phyloP scores from a whole-genome alignment of 2,797 vertebrate genomes.

The Oophaga sylvatica region DNA sequence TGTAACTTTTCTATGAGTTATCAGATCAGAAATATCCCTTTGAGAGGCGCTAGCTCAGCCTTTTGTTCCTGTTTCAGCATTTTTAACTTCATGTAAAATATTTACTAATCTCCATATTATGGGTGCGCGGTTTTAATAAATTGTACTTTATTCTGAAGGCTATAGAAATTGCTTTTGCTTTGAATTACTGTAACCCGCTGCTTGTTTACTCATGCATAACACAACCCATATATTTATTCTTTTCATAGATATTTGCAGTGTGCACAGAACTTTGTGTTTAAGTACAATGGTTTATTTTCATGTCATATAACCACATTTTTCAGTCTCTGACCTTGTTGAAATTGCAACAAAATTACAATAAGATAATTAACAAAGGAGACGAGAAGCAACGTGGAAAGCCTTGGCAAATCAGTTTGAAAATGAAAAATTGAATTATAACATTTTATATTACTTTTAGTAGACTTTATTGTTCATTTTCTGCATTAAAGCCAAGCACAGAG shows the following conservation, averaged over 20 bases:
- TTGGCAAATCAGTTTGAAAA: conserved; percentile 7
- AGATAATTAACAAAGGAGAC: conserved; percentile 34
- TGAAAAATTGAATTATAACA: conserved; percentile 14
- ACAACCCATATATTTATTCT: conserved; percentile 52
- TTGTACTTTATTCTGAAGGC: conserved; percentile 49
- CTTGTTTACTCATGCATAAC: conserved; percentile 49
- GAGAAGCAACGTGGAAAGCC: background rate
- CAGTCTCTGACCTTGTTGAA: conserved; percentile 34
- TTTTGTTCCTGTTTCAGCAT: conserved; percentile 2
- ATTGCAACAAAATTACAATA: conserved; percentile 32
- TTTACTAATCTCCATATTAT: conserved; percentile 55
- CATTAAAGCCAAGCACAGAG: background rate
- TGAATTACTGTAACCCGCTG: conserved; percentile 51
- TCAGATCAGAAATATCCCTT: background rate
- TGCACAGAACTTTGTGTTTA: conserved; percentile 12
- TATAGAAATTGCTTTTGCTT: conserved; percentile 56
- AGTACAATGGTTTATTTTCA: conserved; percentile 28
- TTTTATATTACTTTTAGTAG: conserved; percentile 26
- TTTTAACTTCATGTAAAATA: conserved; percentile 39
- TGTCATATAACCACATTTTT: background rate
- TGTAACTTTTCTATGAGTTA: background rate
- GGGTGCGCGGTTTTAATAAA: conserved; percentile 53
- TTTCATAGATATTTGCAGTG: conserved; percentile 41
- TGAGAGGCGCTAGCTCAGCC: background rate
- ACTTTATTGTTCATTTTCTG: conserved; percentile 2